Percentiles rank a stretch among this genome's conserved stretches.
Evolutionary conservation across 2,113 vertebrate genomes (phyloP).

Genomic region (Daboia siamensis): DNA sequence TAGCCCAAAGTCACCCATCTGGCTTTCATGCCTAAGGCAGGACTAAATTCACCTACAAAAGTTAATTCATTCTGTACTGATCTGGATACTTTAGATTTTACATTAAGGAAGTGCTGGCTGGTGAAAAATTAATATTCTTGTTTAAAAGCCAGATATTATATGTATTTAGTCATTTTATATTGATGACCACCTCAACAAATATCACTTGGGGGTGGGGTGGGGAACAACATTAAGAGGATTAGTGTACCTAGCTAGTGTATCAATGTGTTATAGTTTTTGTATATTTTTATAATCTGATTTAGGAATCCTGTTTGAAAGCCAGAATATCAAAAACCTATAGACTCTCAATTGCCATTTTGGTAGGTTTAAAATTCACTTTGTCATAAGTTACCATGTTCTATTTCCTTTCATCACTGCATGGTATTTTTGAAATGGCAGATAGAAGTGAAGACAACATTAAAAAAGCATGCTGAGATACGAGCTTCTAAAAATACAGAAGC

Average conservation of each 20-base stretch:
- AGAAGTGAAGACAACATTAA: neutral
- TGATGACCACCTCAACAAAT: neutral
- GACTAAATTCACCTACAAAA: neutral
- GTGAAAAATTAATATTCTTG: neutral
- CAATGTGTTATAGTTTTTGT: neutral
- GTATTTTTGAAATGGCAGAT: neutral
- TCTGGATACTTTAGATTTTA: neutral
- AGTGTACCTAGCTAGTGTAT: neutral
- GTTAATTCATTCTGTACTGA: neutral
- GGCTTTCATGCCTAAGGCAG: too few species aligned
- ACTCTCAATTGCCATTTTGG: neutral
- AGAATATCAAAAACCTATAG: neutral
- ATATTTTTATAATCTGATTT: neutral
- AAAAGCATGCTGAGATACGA: neutral
- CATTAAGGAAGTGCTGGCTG: neutral
- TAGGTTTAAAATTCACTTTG: neutral
- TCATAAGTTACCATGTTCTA: neutral
- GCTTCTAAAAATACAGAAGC: neutral
- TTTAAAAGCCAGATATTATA: neutral
- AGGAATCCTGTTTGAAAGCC: neutral
- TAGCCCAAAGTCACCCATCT: too few species aligned
- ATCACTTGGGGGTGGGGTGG: rapidly evolving
- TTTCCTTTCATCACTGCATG: neutral
- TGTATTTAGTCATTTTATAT: neutral
- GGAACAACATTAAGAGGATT: neutral